A percentile compares a stretch with the other conserved stretches of the same genome.
Conservation (phyloP, 2,113 vertebrate species). For the Lates calcarifer region DNA sequence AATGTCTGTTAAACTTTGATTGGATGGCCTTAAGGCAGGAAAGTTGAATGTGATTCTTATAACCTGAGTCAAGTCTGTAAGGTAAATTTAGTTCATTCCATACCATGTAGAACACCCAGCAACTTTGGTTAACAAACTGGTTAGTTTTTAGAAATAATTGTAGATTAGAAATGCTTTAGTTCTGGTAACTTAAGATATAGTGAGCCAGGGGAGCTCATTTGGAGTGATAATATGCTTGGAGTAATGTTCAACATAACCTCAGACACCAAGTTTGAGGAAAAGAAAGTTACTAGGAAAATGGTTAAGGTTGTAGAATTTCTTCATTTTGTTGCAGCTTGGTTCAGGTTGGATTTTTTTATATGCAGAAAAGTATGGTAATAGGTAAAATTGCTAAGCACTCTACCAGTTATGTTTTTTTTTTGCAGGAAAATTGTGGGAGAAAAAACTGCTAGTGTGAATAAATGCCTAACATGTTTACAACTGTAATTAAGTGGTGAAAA, state of each 20-base stretch:
- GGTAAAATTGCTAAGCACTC: slow-evolving; percentile 9
- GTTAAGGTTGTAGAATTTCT: not conserved
- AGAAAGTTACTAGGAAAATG: not conserved
- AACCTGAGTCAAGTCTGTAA: slow-evolving; percentile 11
- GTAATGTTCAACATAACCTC: not conserved
- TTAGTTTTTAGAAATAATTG: slow-evolving; percentile 20
- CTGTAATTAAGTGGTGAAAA: too few species aligned
- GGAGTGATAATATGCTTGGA: not conserved
- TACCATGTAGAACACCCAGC: not conserved
- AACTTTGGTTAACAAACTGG: slow-evolving; percentile 13
- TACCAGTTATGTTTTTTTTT: not conserved
- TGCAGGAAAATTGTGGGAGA: not conserved
- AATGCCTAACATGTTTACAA: too few species aligned
- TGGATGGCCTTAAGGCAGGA: not conserved
- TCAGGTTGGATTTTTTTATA: not conserved
- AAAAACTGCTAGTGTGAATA: not conserved
- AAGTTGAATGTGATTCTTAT: slow-evolving; percentile 4
- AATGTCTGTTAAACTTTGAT: too few species aligned
- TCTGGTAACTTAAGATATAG: not conserved
- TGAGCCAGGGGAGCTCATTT: slow-evolving; percentile 6
- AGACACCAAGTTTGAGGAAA: not conserved
- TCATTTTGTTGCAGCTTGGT: not conserved
- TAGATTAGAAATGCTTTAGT: slow-evolving; percentile 1
- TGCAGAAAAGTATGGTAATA: not conserved
- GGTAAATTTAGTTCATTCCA: slow-evolving; percentile 8